Conservation (phyloP, 30 jellyfish, hydroid and myxozoan species). For the Pseudorhiza aurosa region DNA sequence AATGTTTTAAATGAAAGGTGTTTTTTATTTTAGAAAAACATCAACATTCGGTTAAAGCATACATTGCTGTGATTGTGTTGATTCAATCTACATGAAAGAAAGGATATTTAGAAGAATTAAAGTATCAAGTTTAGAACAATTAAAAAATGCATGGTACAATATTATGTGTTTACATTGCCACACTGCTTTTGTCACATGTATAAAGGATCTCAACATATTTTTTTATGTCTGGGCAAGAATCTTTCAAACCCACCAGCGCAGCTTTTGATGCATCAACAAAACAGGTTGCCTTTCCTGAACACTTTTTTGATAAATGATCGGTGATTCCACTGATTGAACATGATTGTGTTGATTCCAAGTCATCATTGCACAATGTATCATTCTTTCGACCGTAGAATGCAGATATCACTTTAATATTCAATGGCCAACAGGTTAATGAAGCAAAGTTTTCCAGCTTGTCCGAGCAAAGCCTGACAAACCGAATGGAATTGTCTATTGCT, state of each 20-base stretch:
- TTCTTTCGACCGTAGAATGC: conserved; percentile 63
- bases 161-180: not conserved
- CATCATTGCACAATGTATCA: conserved; percentile 10
- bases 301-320: not conserved
- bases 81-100: too few species aligned
- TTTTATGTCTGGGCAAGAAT: conserved; percentile 42
- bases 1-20: too few species aligned
- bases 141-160: too few species aligned
- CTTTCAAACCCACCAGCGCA: not conserved
- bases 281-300: conserved; percentile 42
- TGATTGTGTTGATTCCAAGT: not conserved
- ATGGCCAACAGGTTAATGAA: conserved; percentile 49
- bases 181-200: not conserved
- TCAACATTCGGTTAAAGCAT: too few species aligned
- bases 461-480: conserved; percentile 6
- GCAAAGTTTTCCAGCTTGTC: not conserved
- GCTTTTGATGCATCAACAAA: conserved; percentile 27
- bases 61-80: too few species aligned
- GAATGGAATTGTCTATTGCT: not conserved
- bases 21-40: too few species aligned
- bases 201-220: conserved; percentile 38
- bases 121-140: too few species aligned
- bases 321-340: conserved; percentile 51
- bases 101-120: too few species aligned
- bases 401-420: not conserved